Base-by-base conservation (phyloP, 1,140 invertebrate genomes). In the Eurosta solidaginis region DNA sequence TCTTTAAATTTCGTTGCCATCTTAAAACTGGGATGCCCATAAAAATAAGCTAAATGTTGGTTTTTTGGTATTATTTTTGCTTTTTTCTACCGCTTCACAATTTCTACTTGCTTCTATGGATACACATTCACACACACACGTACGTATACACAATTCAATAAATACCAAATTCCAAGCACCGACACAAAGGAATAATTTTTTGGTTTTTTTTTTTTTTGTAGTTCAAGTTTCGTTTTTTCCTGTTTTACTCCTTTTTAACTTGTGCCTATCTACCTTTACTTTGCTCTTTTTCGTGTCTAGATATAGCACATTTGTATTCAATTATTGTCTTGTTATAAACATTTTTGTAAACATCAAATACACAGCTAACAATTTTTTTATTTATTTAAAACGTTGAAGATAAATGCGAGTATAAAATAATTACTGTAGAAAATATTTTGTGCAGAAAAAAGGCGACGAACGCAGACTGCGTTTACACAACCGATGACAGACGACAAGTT, bases 401-500 rank as follows among this genome's bases (percentile, higher is more conserved):
- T n/a, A 63, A 68, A n/a, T 33, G 33, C 59, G 59, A 22, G 59
- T 20, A 20, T 68, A 33, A 33, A 33, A 68, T 68, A 20, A n/a
- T 68, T 68, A 40, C 59, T 40, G n/a, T 6, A 68, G 29, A n/a
- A n/a, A 68, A 68, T 68, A 20, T 40, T 33, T 68, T 40, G 59
- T 68, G 59, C 59, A 40, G 59, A 68, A 68, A 68, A 54, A 68
- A 40, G 22, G 59, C 33, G 59, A 68, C 33, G 33, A 33, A 40
- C 33, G 59, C 59, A 68, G 17, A 68, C 59, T 33, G 59, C 59
- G 59, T 68, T 68, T 68, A 68, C 59, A 68, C 17, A 68, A 29
- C 36, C 59, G n/a, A 40, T 68, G 59, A 68, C 59, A 68, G 59
- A 68, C 59, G 59, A 68, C 59, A 68, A 68, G 33, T 68, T 68